These are phyloP conservation scores for Tipula lateralis DNA, from an alignment of 2,888 invertebrate genomes.

Conservation along the genomic window DNA sequence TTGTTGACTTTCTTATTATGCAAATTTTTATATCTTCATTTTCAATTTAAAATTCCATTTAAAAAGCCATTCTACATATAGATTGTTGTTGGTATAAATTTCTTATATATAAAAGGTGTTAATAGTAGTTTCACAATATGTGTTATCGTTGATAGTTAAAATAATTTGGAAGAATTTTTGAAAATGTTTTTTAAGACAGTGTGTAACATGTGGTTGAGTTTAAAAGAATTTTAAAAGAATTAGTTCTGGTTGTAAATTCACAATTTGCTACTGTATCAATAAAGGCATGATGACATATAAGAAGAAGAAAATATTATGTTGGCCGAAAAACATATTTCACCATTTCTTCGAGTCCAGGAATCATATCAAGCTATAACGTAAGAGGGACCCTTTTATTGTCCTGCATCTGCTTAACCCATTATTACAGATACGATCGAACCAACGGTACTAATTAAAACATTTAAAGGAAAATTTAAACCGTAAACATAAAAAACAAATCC, in stretches of 20 bases:
- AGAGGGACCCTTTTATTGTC: neutral
- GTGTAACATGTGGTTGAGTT: slow-evolving; percentile 14
- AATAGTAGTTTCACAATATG: neutral
- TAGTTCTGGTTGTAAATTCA: neutral
- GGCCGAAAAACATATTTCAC: too few species aligned
- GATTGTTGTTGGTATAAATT: neutral
- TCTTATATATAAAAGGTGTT: neutral
- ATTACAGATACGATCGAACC: neutral
- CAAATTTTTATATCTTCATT: neutral
- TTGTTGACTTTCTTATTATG: slow-evolving; percentile 1
- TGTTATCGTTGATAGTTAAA: neutral
- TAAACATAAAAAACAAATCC: neutral
- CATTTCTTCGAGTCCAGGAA: too few species aligned
- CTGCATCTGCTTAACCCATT: neutral
- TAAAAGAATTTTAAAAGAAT: neutral
- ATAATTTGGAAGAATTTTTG: neutral
- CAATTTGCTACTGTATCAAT: neutral
- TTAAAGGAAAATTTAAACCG: neutral
- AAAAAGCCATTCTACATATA: neutral
- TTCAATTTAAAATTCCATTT: slow-evolving; percentile 11
- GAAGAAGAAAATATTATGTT: too few species aligned
- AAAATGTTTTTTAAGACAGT: neutral
- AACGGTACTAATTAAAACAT: neutral
- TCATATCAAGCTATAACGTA: too few species aligned
- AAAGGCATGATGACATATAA: too few species aligned